Percentiles rank a stretch among this genome's conserved stretches.
phyloP scores from a whole-genome alignment of 2,113 vertebrate genomes.

The Melanotaenia duboulayi region DNA sequence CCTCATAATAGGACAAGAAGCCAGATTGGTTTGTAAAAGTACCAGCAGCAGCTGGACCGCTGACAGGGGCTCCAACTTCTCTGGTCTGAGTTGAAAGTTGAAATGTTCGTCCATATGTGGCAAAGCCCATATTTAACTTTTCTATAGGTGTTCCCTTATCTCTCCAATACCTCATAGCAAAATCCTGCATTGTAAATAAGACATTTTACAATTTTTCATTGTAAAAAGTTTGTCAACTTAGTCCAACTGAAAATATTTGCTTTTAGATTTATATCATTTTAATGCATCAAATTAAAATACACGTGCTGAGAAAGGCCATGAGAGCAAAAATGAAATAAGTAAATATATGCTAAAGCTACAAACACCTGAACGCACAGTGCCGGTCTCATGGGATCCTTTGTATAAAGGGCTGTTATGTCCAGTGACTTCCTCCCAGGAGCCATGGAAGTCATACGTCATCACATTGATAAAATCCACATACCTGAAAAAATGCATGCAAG shows the following conservation, averaged over 20 bases:
- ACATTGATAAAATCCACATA: constrained; percentile 85
- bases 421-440: constrained; percentile 79
- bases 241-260: background rate
- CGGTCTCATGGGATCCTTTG: constrained; percentile 65
- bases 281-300: background rate
- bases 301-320: background rate
- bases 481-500: constrained; percentile 60
- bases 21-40: constrained; percentile 81
- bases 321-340: background rate
- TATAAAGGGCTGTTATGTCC: constrained; percentile 86
- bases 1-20: constrained; percentile 87
- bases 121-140: constrained; percentile 87
- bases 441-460: constrained; percentile 87
- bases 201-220: background rate
- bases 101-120: constrained; percentile 84
- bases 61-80: constrained; percentile 64
- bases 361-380: constrained; percentile 72
- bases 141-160: constrained; percentile 78
- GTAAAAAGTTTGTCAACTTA: background rate
- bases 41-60: constrained; percentile 78
- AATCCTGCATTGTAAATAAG: constrained; percentile 69
- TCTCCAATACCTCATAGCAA: constrained; percentile 82
- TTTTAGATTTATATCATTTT: background rate
- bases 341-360: no score
- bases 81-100: constrained; percentile 60